phyloP scores from a whole-genome alignment of 2,888 invertebrate species.

The Caenorhabditis doughertyi region DNA sequence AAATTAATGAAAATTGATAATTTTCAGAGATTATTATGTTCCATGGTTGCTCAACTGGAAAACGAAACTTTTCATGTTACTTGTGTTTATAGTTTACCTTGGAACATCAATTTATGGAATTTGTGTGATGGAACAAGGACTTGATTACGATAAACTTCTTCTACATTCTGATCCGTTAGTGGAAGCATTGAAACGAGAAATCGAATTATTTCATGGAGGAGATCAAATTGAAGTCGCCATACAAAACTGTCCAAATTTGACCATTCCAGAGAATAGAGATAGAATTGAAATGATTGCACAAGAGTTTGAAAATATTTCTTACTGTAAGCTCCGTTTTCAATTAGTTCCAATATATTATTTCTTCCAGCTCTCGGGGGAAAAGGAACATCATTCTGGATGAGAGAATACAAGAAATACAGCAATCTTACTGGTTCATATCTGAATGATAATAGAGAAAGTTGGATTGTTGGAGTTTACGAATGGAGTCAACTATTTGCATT shows the following conservation, averaged over 20 bases:
- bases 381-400: conserved; percentile 80
- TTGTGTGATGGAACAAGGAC: conserved; percentile 85
- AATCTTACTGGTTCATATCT: conserved; percentile 79
- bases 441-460: conserved; percentile 78
- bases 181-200: conserved; percentile 77
- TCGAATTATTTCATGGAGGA: conserved; percentile 82
- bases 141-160: conserved; percentile 82
- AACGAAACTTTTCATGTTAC: conserved; percentile 86
- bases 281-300: conserved; percentile 74
- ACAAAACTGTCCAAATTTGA: conserved; percentile 79
- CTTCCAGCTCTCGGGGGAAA: conserved; percentile 78
- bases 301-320: conserved; percentile 79
- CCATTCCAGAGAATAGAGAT: conserved; percentile 73
- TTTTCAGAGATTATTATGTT: conserved; percentile 80
- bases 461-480: conserved; percentile 81
- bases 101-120: conserved; percentile 88
- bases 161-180: conserved; percentile 80
- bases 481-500: conserved; percentile 82
- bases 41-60: conserved; percentile 79
- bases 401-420: conserved; percentile 81
- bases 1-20: background rate
- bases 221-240: conserved; percentile 82
- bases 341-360: background rate
- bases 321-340: conserved; percentile 59
- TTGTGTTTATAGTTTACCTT: conserved; percentile 89